Evolutionary conservation across 2,888 invertebrate genomes (phyloP).

Genomic region (Lochmaea crataegi): DNA sequence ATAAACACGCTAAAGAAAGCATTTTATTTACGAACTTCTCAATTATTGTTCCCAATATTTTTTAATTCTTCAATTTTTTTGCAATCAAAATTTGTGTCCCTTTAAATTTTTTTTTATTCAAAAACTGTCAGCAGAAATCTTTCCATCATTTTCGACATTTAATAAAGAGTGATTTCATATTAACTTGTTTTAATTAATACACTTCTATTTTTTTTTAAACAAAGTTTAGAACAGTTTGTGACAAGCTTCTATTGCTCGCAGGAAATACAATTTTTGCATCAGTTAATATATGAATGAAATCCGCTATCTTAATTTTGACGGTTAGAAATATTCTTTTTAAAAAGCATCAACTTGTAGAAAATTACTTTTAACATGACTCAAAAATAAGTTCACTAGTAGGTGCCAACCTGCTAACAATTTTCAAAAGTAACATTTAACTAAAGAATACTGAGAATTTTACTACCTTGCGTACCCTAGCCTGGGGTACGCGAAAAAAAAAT

Average conservation of each 20-base stretch:
- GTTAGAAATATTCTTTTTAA: too few species aligned
- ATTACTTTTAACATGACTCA: too few species aligned
- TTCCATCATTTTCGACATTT: conserved; percentile 9
- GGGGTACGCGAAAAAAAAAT: too few species aligned
- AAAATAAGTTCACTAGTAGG: too few species aligned
- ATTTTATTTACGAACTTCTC: not conserved
- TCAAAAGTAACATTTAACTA: too few species aligned
- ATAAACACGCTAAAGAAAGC: not conserved
- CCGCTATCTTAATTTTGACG: too few species aligned
- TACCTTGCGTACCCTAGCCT: too few species aligned
- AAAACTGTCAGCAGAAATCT: conserved; percentile 4
- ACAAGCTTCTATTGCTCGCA: not conserved
- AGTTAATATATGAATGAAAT: too few species aligned
- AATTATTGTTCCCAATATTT: not conserved
- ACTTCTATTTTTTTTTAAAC: conserved; percentile 22
- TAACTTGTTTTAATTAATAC: conserved; percentile 11
- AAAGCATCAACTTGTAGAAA: too few species aligned
- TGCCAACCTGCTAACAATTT: too few species aligned
- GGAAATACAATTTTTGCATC: conserved; percentile 26
- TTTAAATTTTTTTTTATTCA: not conserved
- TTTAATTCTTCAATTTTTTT: not conserved
- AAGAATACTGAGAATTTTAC: too few species aligned
- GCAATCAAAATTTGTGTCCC: not conserved
- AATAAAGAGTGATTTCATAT: conserved; percentile 22
- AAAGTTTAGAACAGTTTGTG: conserved; percentile 8